These are phyloP conservation scores for Trissoscelio sp. DNA, from an alignment of 2,888 invertebrate species.

Conservation along the genomic window DNA sequence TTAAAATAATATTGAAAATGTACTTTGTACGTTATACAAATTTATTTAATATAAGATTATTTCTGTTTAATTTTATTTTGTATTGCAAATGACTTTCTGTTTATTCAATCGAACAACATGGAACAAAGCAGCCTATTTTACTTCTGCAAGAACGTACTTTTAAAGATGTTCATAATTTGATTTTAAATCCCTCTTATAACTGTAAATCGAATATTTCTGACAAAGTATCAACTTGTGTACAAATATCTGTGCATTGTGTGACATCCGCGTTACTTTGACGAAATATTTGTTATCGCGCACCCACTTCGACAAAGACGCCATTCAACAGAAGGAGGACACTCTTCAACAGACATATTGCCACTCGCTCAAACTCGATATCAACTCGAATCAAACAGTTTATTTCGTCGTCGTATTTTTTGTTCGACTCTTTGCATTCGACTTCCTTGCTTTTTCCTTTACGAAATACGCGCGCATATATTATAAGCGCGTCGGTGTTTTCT, in stretches of 20 bases:
- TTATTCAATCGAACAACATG: too few relatives aligned
- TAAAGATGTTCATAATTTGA: slow-evolving; percentile 9
- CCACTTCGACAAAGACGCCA: slow-evolving; percentile 28
- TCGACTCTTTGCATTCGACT: slow-evolving; percentile 26
- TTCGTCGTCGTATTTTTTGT: slow-evolving; percentile 37
- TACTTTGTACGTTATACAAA: too few relatives aligned
- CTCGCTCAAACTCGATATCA: slow-evolving; percentile 47
- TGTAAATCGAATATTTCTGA: slow-evolving; percentile 30
- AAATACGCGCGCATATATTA: slow-evolving; percentile 50
- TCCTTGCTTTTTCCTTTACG: slow-evolving; percentile 24
- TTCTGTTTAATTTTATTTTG: too few relatives aligned
- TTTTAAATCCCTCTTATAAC: not conserved
- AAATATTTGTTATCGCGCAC: slow-evolving; percentile 40
- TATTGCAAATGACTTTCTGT: too few relatives aligned
- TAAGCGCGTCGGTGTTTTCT: slow-evolving; percentile 37
- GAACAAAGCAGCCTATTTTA: too few relatives aligned
- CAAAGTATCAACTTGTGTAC: slow-evolving; percentile 19
- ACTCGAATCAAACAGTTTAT: slow-evolving; percentile 59
- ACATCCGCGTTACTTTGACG: slow-evolving; percentile 26
- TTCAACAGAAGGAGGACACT: slow-evolving; percentile 40
- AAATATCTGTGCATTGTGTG: slow-evolving; percentile 22
- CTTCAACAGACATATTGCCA: slow-evolving; percentile 53
- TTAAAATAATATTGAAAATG: too few relatives aligned
- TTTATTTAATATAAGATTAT: too few relatives aligned
- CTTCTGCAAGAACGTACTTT: too few relatives aligned